Base-by-base conservation (phyloP, 2,888 invertebrate genomes). In the Gymnoscelis rufifasciata region DNA sequence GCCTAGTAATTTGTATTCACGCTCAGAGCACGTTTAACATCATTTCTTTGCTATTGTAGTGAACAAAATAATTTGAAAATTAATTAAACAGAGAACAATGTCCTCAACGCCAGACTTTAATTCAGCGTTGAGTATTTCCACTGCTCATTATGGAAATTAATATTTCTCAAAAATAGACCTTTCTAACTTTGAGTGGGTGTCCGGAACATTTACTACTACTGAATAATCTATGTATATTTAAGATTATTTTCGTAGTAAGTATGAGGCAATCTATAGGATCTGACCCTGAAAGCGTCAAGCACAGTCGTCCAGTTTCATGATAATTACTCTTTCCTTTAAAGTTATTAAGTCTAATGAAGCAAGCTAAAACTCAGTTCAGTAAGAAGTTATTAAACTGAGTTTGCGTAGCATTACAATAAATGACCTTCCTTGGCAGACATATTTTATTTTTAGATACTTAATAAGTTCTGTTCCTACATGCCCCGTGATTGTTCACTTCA, bases 21-120 rank as follows among this genome's bases (percentile, higher is more conserved):
- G 28, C 36, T 35, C 10, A 38, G 26, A 37, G 19, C 40, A 40
- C 31, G 37, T 13, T 38, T 49, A 37, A 40, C 33, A 26, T 38
- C 46, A 38, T 36, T 36, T 51, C 45, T 43, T 44, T 48, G 45
- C 45, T 39, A 43, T 47, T 33, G 47, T 47, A 44, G 40, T 38
- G 54, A 60, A 55, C 51, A 59, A 59, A 66, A 68, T 65, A 60
- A 67, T 67, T 64, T 54, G 58, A 59, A 66, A 67, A 70, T 68
- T 69, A 66, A 72, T 72, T 72, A 70, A 64, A 59, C 56, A 56
- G 55, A 58, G 50, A 60, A 70, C 69, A 70, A 69, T 64, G 64
- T 56, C 59, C 55, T 48, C 54, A 52, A 51, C 63, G 59, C 54
- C 57, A 59, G 58, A 52, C 56, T 65, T 64, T 64, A 62, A 66